Percentiles rank a stretch among this genome's conserved stretches.
These are phyloP conservation scores for Xanthorhoe designata DNA, from an alignment of 2,888 invertebrate species.

Conservation along the genomic window DNA sequence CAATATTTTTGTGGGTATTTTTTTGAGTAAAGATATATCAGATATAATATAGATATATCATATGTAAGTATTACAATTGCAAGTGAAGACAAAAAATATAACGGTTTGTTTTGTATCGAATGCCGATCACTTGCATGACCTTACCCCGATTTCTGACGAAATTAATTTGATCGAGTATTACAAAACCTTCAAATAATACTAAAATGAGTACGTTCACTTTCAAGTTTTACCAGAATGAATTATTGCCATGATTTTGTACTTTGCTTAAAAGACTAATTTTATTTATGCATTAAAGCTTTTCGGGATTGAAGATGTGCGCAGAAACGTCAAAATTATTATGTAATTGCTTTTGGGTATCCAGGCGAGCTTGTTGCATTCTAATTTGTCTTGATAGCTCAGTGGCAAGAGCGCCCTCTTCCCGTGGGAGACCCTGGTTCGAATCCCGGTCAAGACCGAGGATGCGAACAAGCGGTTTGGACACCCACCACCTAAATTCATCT, in stretches of 20 bases:
- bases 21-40: too few species aligned
- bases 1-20: not conserved
- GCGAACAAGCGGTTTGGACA: constrained; percentile 60
- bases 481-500: constrained; percentile 35
- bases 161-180: constrained; percentile 62
- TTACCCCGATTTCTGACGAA: constrained; percentile 67
- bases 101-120: constrained; percentile 51
- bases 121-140: constrained; percentile 63
- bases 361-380: constrained; percentile 64
- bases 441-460: constrained; percentile 83
- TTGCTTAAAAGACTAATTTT: constrained; percentile 23
- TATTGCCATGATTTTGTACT: constrained; percentile 34
- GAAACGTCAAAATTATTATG: constrained; percentile 4
- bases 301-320: not conserved
- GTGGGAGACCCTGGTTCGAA: constrained; percentile 83
- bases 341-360: constrained; percentile 46
- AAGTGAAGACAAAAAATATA: constrained; percentile 58
- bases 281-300: not conserved
- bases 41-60: too few species aligned
- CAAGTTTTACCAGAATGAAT: constrained; percentile 47
- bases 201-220: constrained; percentile 61
- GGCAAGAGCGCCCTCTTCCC: constrained; percentile 79
- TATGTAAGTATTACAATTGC: constrained; percentile 30
- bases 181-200: constrained; percentile 60
- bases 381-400: constrained; percentile 84